These are phyloP conservation scores for Mormyrus lacerda DNA, from an alignment of 2,113 vertebrate species.

Conservation along the genomic window DNA sequence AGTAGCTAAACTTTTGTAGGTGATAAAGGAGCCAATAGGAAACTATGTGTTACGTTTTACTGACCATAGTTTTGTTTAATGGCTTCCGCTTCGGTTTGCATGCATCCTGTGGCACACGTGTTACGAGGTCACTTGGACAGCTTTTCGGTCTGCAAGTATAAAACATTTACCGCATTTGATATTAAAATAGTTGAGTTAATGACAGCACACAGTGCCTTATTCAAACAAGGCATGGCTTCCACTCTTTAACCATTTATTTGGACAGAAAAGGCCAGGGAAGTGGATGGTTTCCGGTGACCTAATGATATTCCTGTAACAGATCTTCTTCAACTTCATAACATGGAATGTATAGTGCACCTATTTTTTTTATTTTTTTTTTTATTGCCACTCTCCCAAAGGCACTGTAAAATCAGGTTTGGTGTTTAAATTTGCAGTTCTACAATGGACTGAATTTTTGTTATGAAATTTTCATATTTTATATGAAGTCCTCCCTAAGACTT, in stretches of 20 bases:
- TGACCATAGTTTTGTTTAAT: neutral
- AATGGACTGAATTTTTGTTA: neutral
- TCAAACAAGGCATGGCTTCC: slow-evolving; percentile 6
- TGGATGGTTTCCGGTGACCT: neutral
- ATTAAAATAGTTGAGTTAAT: neutral
- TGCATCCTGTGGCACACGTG: neutral
- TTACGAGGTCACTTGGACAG: neutral
- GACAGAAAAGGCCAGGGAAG: neutral
- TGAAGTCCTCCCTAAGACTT: neutral
- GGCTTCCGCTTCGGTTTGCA: neutral
- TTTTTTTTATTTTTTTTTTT: neutral
- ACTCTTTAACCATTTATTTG: neutral
- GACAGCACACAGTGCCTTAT: slow-evolving; percentile 13
- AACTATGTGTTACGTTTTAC: neutral
- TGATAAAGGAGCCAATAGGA: neutral
- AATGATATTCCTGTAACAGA: neutral
- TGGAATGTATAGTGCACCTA: neutral
- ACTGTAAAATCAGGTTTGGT: neutral
- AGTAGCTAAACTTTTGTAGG: neutral
- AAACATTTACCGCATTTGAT: neutral
- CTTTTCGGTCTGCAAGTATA: neutral
- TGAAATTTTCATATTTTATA: neutral
- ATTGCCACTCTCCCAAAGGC: neutral
- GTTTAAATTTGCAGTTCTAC: neutral
- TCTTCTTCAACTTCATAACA: neutral